A percentile compares a stretch with the other conserved stretches of the same genome.
phyloP scores from a whole-genome alignment of 2,113 vertebrate species.

The Chelonoidis abingdonii region DNA sequence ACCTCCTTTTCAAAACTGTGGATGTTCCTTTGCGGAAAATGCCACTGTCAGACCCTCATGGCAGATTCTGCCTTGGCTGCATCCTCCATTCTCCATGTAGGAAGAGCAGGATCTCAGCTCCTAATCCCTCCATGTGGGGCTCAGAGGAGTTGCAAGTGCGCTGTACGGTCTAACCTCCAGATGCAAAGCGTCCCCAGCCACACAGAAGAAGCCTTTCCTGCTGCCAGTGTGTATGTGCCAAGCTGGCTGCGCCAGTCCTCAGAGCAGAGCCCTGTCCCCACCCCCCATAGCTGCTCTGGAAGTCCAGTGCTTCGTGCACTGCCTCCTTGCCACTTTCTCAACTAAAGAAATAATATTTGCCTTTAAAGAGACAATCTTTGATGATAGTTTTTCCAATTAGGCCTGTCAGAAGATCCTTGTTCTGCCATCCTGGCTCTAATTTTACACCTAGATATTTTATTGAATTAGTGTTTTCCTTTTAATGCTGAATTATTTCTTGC shows the following conservation, averaged over 20 bases:
- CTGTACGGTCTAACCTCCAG: not conserved
- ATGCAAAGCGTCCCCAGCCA: not conserved
- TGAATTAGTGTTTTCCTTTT: not conserved
- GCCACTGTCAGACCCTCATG: not conserved
- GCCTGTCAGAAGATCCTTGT: not conserved
- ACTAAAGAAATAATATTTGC: not conserved
- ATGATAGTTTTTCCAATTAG: not conserved
- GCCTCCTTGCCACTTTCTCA: not conserved
- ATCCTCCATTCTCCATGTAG: not conserved
- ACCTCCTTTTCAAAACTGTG: not conserved
- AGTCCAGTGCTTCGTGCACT: not conserved
- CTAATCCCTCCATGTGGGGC: not conserved
- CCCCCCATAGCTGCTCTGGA: not conserved
- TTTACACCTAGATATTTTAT: not conserved
- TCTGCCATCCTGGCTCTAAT: not conserved
- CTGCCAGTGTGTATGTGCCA: no score
- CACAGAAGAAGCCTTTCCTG: not conserved
- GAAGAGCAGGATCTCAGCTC: not conserved
- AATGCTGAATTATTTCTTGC: not conserved
- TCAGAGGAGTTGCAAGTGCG: not conserved
- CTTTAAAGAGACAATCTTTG: not conserved
- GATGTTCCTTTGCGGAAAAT: not conserved
- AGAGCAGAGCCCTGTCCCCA: no score
- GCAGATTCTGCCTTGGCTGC: not conserved
- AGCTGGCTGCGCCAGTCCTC: not conserved